Percentiles rank a stretch among this genome's conserved stretches.
Conservation (phyloP, 2,797 vertebrate species). For the Sciaenops ocellatus region DNA sequence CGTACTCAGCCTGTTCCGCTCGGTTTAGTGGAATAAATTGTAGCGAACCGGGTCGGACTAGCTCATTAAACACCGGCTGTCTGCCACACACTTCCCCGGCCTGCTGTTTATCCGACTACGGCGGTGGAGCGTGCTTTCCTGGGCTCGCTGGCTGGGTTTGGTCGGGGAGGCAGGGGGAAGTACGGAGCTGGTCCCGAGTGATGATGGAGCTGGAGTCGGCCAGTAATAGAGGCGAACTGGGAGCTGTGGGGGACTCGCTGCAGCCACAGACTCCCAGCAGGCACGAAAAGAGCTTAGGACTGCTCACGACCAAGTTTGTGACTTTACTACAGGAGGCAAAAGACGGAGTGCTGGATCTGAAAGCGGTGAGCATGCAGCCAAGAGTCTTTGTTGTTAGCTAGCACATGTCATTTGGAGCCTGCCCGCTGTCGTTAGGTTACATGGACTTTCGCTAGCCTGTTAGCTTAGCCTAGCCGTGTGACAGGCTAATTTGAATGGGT, state of each 20-base stretch:
- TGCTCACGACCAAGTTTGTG: constrained; percentile 98
- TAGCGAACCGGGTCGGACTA: constrained; percentile 36
- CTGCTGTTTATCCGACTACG: constrained; percentile 40
- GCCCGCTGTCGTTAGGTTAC: constrained; percentile 59
- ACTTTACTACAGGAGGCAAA: constrained; percentile 96
- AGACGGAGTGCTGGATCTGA: constrained; percentile 97
- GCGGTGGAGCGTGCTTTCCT: constrained; percentile 58
- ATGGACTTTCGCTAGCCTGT: constrained; percentile 68
- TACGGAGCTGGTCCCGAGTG: constrained; percentile 67
- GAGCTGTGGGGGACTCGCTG: constrained; percentile 88
- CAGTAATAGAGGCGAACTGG: constrained; percentile 82
- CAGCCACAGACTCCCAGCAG: constrained; percentile 93
- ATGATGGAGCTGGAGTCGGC: constrained; percentile 87
- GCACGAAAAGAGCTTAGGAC: constrained; percentile 96
- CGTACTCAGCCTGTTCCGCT: constrained; percentile 29
- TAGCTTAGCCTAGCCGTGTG: constrained; percentile 74
- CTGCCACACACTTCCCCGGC: neutral
- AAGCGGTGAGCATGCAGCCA: constrained; percentile 87
- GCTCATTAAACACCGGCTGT: constrained; percentile 7
- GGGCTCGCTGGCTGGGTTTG: constrained; percentile 68
- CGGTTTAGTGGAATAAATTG: constrained; percentile 29
- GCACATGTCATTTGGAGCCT: constrained; percentile 78
- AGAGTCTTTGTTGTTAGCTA: constrained; percentile 81
- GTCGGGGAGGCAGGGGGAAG: constrained; percentile 71
- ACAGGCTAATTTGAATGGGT: constrained; percentile 63